Conservation (phyloP, 2,888 invertebrate species). For the Tromatobia lineatoria region DNA sequence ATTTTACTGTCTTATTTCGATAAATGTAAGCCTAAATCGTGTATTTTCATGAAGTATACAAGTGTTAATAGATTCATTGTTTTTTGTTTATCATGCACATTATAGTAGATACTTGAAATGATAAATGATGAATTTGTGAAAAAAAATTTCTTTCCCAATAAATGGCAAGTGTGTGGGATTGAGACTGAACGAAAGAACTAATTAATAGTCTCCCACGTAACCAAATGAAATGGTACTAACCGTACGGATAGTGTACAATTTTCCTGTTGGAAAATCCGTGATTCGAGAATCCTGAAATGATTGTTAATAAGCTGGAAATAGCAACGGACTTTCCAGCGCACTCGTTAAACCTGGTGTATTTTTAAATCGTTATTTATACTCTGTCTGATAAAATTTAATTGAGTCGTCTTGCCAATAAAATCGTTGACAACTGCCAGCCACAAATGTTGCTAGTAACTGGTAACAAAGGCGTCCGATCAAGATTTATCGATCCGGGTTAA, state of each 20-base stretch:
- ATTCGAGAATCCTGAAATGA: not conserved
- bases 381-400: not conserved
- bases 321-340: not conserved
- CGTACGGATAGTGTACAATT: not conserved
- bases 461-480: too few species aligned
- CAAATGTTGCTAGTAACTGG: too few species aligned
- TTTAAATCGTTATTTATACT: not conserved
- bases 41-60: too few species aligned
- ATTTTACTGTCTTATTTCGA: not conserved
- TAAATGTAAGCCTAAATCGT: too few species aligned
- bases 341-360: not conserved
- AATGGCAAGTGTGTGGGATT: not conserved
- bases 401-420: not conserved
- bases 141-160: too few species aligned
- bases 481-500: too few species aligned
- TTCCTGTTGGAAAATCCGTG: constrained; percentile 55
- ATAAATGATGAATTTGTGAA: not conserved
- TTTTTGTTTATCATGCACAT: too few species aligned
- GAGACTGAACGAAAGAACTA: not conserved
- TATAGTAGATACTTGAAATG: not conserved
- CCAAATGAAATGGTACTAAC: not conserved
- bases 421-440: too few species aligned
- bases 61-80: too few species aligned
- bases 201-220: not conserved
- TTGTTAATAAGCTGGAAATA: constrained; percentile 15